Evolutionary conservation across 1,140 invertebrate species (phyloP).

Genomic region (Drosophila obscura): DNA sequence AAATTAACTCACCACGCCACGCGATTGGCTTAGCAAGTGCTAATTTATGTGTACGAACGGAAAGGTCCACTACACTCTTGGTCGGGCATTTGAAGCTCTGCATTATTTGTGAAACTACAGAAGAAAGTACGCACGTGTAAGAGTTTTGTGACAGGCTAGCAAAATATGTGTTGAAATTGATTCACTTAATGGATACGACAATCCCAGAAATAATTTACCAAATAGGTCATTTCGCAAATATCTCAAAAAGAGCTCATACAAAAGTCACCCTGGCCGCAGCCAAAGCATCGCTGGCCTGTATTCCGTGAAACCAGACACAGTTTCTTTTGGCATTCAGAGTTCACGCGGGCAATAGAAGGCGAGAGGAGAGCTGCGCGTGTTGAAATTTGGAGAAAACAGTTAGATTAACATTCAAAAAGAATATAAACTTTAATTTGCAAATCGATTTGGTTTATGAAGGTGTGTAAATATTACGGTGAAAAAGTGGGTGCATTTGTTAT

Average conservation of each 20-base stretch:
- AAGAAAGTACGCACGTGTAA: neutral
- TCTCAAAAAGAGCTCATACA: slow-evolving; percentile 13
- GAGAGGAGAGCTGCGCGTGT: slow-evolving; percentile 47
- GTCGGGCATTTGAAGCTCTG: slow-evolving; percentile 27
- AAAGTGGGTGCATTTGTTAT: neutral
- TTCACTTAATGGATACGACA: too few species aligned
- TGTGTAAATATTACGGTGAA: slow-evolving; percentile 28
- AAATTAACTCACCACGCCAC: slow-evolving; percentile 38
- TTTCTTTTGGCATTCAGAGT: slow-evolving; percentile 76
- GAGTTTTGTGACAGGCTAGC: neutral
- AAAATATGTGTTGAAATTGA: neutral
- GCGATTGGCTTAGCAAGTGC: slow-evolving; percentile 70
- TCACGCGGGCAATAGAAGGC: slow-evolving; percentile 70
- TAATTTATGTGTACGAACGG: slow-evolving; percentile 68
- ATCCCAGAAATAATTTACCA: too few species aligned
- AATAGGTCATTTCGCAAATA: neutral
- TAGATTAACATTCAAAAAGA: slow-evolving; percentile 40
- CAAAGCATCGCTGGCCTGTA: slow-evolving; percentile 45
- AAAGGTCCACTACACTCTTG: slow-evolving; percentile 58
- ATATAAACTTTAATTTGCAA: slow-evolving; percentile 11
- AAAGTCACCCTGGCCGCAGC: slow-evolving; percentile 9
- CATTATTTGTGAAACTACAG: neutral
- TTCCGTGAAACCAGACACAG: slow-evolving; percentile 17
- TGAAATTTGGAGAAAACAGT: slow-evolving; percentile 55
- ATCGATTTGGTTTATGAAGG: slow-evolving; percentile 63